A percentile compares a stretch with the other conserved stretches of the same genome.
Evolutionary conservation across 2,797 vertebrate genomes (phyloP).

Genomic region (Squalus acanthias): DNA sequence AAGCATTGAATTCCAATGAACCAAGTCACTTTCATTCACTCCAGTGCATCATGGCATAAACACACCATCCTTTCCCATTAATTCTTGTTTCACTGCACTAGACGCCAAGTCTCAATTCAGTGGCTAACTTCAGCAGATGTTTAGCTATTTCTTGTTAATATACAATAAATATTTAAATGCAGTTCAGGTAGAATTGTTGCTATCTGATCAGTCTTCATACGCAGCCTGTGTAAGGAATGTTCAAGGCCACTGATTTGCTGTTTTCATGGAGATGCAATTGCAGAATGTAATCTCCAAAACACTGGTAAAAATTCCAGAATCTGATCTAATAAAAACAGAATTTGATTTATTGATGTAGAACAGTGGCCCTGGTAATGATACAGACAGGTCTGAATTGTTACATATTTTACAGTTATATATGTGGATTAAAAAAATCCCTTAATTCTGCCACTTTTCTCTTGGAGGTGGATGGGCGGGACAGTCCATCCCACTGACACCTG

Average conservation of each 20-base stretch:
- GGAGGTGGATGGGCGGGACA: background rate
- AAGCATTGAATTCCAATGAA: constrained; percentile 37
- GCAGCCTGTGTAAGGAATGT: background rate
- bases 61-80: background rate
- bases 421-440: background rate
- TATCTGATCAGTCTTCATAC: background rate
- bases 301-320: background rate
- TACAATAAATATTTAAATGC: constrained; percentile 34
- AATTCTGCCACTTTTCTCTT: background rate
- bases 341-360: constrained; percentile 2
- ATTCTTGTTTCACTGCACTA: background rate
- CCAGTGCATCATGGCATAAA: background rate
- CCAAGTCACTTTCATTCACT: constrained; percentile 17
- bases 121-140: background rate
- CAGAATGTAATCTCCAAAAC: background rate
- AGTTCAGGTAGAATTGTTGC: constrained; percentile 6
- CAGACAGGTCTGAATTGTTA: background rate
- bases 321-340: constrained; percentile 1
- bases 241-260: background rate
- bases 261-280: background rate
- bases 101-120: background rate
- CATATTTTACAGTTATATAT: background rate
- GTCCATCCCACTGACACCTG: background rate
- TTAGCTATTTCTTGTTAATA: background rate
- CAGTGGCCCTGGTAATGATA: background rate